Conservation (phyloP, 2,113 vertebrate species). For the Periophthalmodon schlosseri region DNA sequence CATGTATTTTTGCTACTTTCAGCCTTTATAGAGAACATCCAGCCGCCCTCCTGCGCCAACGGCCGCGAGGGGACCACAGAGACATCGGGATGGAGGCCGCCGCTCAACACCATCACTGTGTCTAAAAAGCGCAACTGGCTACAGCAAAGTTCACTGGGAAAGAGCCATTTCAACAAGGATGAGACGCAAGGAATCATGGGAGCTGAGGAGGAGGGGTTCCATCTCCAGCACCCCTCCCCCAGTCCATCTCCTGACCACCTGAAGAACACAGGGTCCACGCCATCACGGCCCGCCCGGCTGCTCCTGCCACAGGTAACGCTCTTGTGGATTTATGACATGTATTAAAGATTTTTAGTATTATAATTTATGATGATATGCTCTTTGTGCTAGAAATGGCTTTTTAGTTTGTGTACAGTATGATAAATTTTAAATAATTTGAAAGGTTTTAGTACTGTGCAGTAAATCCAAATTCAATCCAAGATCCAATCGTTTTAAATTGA, state of each 20-base stretch:
- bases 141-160: slow-evolving; percentile 84
- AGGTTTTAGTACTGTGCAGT: no score
- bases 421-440: no score
- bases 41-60: slow-evolving; percentile 68
- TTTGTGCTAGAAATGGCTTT: no score
- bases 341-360: neutral
- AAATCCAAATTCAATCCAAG: no score
- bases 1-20: slow-evolving; percentile 21
- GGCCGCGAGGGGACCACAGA: slow-evolving; percentile 73
- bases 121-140: slow-evolving; percentile 98
- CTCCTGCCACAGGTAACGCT: slow-evolving; percentile 55
- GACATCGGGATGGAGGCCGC: slow-evolving; percentile 61
- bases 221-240: slow-evolving; percentile 48
- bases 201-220: slow-evolving; percentile 66
- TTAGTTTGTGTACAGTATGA: no score
- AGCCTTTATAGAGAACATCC: slow-evolving; percentile 89
- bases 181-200: slow-evolving; percentile 71
- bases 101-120: slow-evolving; percentile 89
- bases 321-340: neutral
- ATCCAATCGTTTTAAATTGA: no score
- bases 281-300: slow-evolving; percentile 11
- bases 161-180: slow-evolving; percentile 61
- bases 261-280: slow-evolving; percentile 34
- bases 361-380: no score
- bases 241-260: slow-evolving; percentile 65